Evolutionary conservation across 1,140 invertebrate species (phyloP).

Genomic region (Panonychus citri): DNA sequence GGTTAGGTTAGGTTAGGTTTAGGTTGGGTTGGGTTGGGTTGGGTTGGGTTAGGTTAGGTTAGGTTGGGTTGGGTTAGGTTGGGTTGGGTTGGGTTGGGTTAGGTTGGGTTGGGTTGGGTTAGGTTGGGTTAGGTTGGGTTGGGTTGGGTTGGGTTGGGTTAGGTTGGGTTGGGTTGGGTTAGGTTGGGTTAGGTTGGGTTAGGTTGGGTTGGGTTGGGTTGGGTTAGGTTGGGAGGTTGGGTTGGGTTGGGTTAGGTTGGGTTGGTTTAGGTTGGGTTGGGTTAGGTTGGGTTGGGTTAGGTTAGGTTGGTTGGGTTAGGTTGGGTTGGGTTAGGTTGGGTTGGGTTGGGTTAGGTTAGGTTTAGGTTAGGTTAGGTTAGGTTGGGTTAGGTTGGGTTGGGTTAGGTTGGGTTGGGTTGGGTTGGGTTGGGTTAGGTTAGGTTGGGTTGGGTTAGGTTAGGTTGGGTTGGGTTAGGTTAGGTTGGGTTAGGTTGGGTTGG

Average conservation of each 20-base stretch:
- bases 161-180: conserved; percentile 17
- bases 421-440: conserved; percentile 18
- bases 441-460: not conserved
- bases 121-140: not conserved
- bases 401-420: conserved; percentile 19
- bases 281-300: not conserved
- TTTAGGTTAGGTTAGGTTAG: conserved; percentile 21
- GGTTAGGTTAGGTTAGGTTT: conserved; percentile 9
- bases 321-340: conserved; percentile 9
- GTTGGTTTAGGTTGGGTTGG: conserved; percentile 7
- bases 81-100: conserved; percentile 18
- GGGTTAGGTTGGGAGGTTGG: conserved; percentile 13
- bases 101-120: conserved; percentile 10
- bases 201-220: conserved; percentile 15
- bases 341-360: conserved; percentile 17
- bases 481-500: conserved; percentile 12
- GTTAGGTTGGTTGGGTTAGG: conserved; percentile 14
- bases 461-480: not conserved
- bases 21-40: conserved; percentile 13
- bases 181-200: conserved; percentile 14
- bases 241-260: conserved; percentile 14
- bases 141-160: conserved; percentile 1
- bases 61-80: conserved; percentile 15
- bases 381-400: conserved; percentile 18
- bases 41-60: conserved; percentile 10